phyloP scores from a whole-genome alignment of 2,797 vertebrate species.

The Centropyge bicolor region DNA sequence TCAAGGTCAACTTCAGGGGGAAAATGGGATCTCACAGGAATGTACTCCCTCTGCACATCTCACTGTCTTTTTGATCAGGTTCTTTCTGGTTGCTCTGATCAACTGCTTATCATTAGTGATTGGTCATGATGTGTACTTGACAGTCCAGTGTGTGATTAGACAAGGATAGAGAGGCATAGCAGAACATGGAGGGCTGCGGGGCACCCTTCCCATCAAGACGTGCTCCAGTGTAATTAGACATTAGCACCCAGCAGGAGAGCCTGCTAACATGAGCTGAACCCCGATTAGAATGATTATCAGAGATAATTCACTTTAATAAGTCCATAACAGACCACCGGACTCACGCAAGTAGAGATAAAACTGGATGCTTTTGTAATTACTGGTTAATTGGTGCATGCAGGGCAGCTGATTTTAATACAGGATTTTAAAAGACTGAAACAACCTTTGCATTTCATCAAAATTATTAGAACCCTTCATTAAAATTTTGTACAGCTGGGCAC shows the following conservation, averaged over 20 bases:
- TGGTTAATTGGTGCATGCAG: slow-evolving; percentile 73
- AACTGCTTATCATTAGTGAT: slow-evolving; percentile 75
- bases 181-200: slow-evolving; percentile 71
- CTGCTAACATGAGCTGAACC: slow-evolving; percentile 82
- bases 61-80: slow-evolving; percentile 77
- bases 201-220: slow-evolving; percentile 79
- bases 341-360: slow-evolving; percentile 74
- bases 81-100: slow-evolving; percentile 73
- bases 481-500: slow-evolving; percentile 3
- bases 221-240: slow-evolving; percentile 84
- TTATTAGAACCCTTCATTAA: slow-evolving; percentile 38
- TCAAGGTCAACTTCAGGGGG: slow-evolving; percentile 67
- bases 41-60: slow-evolving; percentile 52
- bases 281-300: slow-evolving; percentile 83
- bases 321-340: slow-evolving; percentile 78
- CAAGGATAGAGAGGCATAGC: slow-evolving; percentile 67
- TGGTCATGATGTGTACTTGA: slow-evolving; percentile 76
- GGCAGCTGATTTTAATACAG: slow-evolving; percentile 65
- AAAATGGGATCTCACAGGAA: slow-evolving; percentile 52
- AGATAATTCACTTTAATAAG: slow-evolving; percentile 85
- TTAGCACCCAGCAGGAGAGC: slow-evolving; percentile 84
- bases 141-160: slow-evolving; percentile 79
- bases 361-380: slow-evolving; percentile 77
- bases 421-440: slow-evolving; percentile 57
- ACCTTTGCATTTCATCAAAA: slow-evolving; percentile 55